Base-by-base conservation (phyloP, 2,797 vertebrate species). In the Catamblyrhynchus diadema region DNA sequence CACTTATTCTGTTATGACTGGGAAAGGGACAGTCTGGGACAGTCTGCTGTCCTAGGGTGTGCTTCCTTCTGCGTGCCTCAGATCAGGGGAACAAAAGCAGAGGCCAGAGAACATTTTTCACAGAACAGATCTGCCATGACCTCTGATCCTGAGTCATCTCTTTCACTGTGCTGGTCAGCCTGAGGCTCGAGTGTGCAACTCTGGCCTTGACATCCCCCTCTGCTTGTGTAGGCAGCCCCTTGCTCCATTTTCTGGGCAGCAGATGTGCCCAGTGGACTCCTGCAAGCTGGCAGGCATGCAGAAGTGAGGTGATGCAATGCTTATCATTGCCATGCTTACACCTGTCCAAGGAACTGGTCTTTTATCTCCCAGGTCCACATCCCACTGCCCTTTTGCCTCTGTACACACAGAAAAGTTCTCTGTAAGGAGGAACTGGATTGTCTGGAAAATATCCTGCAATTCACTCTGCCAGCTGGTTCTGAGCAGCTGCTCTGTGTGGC, bases 1-100 rank as follows among this genome's bases (percentile, higher is more conserved):
- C 3, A 2, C 8, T 37, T 79, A 35, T 22, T 44, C 24, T 2
- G 0, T 35, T 35, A 1, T 33, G 8, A 20, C 28, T 0, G 8
- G 50, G 28, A 72, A 44, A 57, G 28, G 74, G 24, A 14, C 32
- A n/a, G 25, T 19, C 54, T 72, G 28, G 74, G 24, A 15, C n/a
- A n/a, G 23, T 16, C 54, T 74, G 48, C 45, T 90, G 5, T 28
- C 30, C 35, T 1, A 6, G 44, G 11, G 4, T 62, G 21, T 7
- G 3, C 37, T 48, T 48, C 35, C 81, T 64, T 53, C 53, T 50
- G 33, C 0, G 0, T 41, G 45, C 39, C 54, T 61, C 35, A 27
- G 27, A 41, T 50, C 39, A 22, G 25, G 14, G 22, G 10, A 3
- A 15, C 1, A 8, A 75, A 72, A 88, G 42, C 14, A 47, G 33